Evolutionary conservation across 2,113 vertebrate genomes (phyloP), one percentile per base, ranked within the genome.

Genomic region (Hemibagrus wyckioides): DNA sequence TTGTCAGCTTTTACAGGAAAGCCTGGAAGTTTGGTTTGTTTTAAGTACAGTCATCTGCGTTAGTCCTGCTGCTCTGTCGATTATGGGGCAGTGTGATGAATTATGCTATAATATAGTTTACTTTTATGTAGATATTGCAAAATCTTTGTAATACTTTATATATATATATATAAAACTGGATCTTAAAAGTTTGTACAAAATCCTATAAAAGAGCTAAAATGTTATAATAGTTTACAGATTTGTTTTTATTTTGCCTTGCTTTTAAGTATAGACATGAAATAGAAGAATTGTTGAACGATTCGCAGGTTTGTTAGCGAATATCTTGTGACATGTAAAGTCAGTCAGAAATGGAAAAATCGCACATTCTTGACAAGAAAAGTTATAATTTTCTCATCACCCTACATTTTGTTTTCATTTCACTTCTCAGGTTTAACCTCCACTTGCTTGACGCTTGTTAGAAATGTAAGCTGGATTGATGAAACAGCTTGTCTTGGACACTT

Each of bases 1-100:
- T 88, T 67, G 25, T 71, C 52, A 50, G 39, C 85, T 54, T 76
- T 82, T 86, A 52, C 84, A 41, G 77, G 82, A 39, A 73, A 50
- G 44, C 36, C 71, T 15, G 39, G 2, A 69, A 61, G 59, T 84
- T 84, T 69, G 50, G 52, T 85, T 84, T 73, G 87, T 36, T 23
- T 44, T 28, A 21, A 21, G 50, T 36, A 39, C 44, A 23, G 79
- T 63, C 25, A 1, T 65, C 41, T 65, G 36, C 79, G 30, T 30
- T 33, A 80, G 15, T 33, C 79, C 48, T 41, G 52, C 82, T 59
- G 39, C 28, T 21, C 56, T 17, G 82, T 56, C 75, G 73, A 39
- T 30, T 25, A 6, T 30, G 63, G 1, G 23, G 54, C 39, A 44
- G n/a, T n/a, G 2, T n/a, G 7, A 48, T 15, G 50, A 5, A 28